Conservation (phyloP, 1,140 invertebrate species). For the Adelges cooleyi region DNA sequence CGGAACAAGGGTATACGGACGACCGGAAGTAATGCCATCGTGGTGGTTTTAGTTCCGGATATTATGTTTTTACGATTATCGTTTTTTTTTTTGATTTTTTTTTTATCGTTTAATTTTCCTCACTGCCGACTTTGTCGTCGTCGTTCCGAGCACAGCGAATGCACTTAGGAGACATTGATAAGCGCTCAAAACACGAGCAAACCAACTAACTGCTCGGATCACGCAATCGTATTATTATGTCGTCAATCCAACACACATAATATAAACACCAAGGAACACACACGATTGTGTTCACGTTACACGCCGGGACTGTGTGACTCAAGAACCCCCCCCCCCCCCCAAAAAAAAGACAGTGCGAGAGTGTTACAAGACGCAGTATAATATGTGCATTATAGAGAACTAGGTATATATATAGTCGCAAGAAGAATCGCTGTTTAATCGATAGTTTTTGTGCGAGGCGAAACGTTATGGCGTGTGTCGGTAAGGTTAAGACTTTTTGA, state of each 20-base stretch:
- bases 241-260: not conserved
- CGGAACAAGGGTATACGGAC: too few relatives aligned
- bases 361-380: too few relatives aligned
- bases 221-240: slow-evolving; percentile 14
- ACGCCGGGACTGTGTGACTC: too few relatives aligned
- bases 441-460: not conserved
- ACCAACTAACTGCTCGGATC: not conserved
- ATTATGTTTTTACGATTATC: slow-evolving; percentile 22
- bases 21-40: not conserved
- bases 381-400: too few relatives aligned
- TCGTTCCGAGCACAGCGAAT: too few relatives aligned
- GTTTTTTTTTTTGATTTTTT: slow-evolving; percentile 14
- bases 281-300: too few relatives aligned
- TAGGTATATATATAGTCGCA: too few relatives aligned
- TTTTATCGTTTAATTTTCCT: slow-evolving; percentile 16
- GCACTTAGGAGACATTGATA: not conserved
- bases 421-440: too few relatives aligned
- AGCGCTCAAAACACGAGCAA: not conserved
- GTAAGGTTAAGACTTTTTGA: too few relatives aligned
- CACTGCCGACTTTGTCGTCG: not conserved
- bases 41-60: not conserved
- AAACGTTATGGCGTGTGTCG: too few relatives aligned
- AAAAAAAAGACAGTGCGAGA: too few relatives aligned
- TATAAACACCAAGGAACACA: not conserved
- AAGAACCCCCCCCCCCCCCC: too few relatives aligned